Evolutionary conservation across 2,113 vertebrate genomes (phyloP), one percentile per base, ranked within the genome.

Genomic region (Chrysochloris asiatica): DNA sequence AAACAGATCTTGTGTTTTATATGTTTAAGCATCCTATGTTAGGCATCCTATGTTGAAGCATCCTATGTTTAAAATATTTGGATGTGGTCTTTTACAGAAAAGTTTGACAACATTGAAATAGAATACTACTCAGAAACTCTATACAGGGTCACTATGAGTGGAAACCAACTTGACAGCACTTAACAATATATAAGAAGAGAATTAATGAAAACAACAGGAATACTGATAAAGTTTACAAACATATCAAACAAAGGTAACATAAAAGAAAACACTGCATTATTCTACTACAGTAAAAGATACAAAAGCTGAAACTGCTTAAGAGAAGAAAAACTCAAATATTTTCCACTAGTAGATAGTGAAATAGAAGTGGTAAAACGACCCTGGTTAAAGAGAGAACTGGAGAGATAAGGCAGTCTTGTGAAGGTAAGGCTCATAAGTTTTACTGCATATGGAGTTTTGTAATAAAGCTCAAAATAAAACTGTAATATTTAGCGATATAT

Each of bases 1-100:
- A 24, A 1, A 88, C 36, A 47, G 30, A 78, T 21, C 43, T 73
- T 61, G n/a, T n/a, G n/a, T n/a, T n/a, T n/a, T n/a, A n/a, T n/a
- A n/a, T n/a, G 45, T 72, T 69, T 26, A 41, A 3, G 4, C 0
- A 73, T n/a, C n/a, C n/a, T n/a, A n/a, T n/a, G n/a, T n/a, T n/a
- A 79, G 67, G 38, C 43, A 36, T 91, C n/a, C n/a, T n/a, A n/a
- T n/a, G n/a, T n/a, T n/a, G n/a, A 79, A 73, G 38, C 43, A 36
- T 91, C n/a, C n/a, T n/a, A n/a, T n/a, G n/a, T n/a, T n/a, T n/a
- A 88, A 73, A 88, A 47, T 82, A 72, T 75, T 73, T 75, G 86
- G 17, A 17, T n/a, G 79, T 87, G 26, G 9, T 50, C 13, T 71
- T 79, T 86, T n/a, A 83, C 0, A 73, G 13, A 79, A n/a, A 86